These are phyloP conservation scores for Acleris cristana DNA, from an alignment of 2,888 invertebrate genomes.

Conservation along the genomic window DNA sequence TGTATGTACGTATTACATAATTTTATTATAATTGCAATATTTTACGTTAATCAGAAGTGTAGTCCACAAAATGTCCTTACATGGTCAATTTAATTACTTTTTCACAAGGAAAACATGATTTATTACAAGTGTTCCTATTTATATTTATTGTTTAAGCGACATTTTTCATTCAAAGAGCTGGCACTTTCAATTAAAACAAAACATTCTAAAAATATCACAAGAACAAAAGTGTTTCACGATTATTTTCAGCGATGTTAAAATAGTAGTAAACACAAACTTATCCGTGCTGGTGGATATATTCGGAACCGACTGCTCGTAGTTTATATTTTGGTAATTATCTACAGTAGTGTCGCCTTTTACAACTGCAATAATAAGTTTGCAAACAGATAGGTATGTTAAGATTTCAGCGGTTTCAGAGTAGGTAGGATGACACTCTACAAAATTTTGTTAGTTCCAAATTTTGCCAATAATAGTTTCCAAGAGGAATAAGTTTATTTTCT, in stretches of 20 bases:
- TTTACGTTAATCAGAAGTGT: no score
- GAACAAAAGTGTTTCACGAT: conserved; percentile 33
- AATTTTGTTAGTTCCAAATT: conserved; percentile 17
- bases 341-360: neutral
- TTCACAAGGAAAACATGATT: no score
- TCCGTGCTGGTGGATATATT: conserved; percentile 9
- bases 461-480: conserved; percentile 3
- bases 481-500: conserved; percentile 14
- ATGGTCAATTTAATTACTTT: no score
- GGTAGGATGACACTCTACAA: neutral
- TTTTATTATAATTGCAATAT: no score
- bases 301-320: neutral
- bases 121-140: neutral
- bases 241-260: conserved; percentile 39
- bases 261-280: conserved; percentile 23
- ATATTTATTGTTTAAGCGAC: neutral
- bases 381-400: conserved; percentile 8
- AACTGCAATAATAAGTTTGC: conserved; percentile 11
- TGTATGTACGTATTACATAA: no score
- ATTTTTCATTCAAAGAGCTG: conserved; percentile 23
- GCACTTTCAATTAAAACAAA: conserved; percentile 33
- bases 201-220: conserved; percentile 28
- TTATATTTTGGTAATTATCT: conserved; percentile 2
- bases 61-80: no score
- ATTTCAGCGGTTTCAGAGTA: conserved; percentile 10